Base-by-base conservation (phyloP, 2,888 invertebrate genomes). In the Spodoptera exigua region DNA sequence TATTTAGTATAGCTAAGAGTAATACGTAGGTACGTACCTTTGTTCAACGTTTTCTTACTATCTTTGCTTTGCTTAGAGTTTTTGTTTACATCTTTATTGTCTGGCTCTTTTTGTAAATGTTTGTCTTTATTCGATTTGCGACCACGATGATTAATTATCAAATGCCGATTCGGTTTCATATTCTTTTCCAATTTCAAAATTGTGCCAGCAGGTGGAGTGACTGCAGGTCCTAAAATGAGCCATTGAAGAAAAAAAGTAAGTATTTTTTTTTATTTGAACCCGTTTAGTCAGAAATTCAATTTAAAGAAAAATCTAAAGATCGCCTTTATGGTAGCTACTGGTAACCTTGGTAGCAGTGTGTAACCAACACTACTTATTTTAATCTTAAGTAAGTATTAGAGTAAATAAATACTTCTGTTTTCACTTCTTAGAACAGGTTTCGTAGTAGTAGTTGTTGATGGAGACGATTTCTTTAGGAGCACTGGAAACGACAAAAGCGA, bases 101-200 rank as follows among this genome's bases (percentile, higher is more conserved):
- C 1, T n/a, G n/a, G 10, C 13, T 11, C 3, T 17, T 9, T 17
- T 36, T 13, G 27, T 3, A 13, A 12, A 7, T 34, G 12, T n/a
- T 18, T 34, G 10, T 44, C 53, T 18, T 67, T 67, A 40, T 34
- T 43, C 10, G 41, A 35, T 39, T 58, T 52, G 48, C 21, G 51
- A 11, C 2, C 7, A 36, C 51, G 58, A 37, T 53, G 49, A 13
- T 84, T 81, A 39, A 87, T 61, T 9, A 85, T 60, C 55, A 87
- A 65, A 39, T 78, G 77, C 48, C 85, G 75, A 16, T 86, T 83
- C 61, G 80, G 83, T 12, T 60, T 48, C 57, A 84, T 62, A 44
- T 80, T 79, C 18, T 83, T 78, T 35, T 78, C 70, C 40, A 85
- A 36, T 21, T 72, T 61, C 18, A 34, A 52, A 34, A 57, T 54